These are phyloP conservation scores for Oxyteleia sp. DNA, from an alignment of 2,888 invertebrate species.

Conservation along the genomic window DNA sequence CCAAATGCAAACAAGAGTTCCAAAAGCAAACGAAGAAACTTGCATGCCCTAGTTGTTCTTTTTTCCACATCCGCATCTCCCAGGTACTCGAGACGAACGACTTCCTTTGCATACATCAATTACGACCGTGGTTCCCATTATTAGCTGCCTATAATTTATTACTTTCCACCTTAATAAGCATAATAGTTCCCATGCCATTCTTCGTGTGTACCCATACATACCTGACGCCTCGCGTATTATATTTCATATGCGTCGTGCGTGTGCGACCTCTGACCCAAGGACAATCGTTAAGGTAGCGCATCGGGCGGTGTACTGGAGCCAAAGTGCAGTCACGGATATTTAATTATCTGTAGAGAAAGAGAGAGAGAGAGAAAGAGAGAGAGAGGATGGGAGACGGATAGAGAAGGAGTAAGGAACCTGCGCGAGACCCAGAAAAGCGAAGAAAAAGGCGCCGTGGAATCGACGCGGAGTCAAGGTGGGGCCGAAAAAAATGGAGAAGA, in stretches of 20 bases:
- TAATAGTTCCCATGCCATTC: constrained; percentile 86
- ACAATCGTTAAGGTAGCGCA: constrained; percentile 87
- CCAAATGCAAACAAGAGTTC: constrained; percentile 5
- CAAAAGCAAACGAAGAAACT: constrained; percentile 68
- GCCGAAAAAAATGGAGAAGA: constrained; percentile 58
- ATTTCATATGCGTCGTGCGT: constrained; percentile 79
- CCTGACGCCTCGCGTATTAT: constrained; percentile 71
- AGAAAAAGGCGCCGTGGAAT: constrained; percentile 34
- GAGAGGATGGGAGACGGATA: constrained; percentile 16
- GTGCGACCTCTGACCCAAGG: constrained; percentile 85
- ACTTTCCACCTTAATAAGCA: constrained; percentile 87
- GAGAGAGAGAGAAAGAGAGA: constrained; percentile 37
- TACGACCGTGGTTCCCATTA: constrained; percentile 85
- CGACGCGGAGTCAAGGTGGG: constrained; percentile 38
- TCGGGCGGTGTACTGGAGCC: constrained; percentile 79
- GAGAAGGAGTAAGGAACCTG: constrained; percentile 45
- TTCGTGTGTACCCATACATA: constrained; percentile 75
- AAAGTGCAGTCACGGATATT: constrained; percentile 81
- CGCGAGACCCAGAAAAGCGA: constrained; percentile 35
- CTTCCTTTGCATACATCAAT: constrained; percentile 86
- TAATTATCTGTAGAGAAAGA: constrained; percentile 80
- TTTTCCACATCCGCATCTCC: constrained; percentile 69
- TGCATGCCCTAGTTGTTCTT: constrained; percentile 63
- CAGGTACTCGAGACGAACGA: constrained; percentile 78
- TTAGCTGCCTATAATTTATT: constrained; percentile 87